Evolutionary conservation across 1,140 invertebrate species (phyloP).

Genomic region (Nasonia longicornis): DNA sequence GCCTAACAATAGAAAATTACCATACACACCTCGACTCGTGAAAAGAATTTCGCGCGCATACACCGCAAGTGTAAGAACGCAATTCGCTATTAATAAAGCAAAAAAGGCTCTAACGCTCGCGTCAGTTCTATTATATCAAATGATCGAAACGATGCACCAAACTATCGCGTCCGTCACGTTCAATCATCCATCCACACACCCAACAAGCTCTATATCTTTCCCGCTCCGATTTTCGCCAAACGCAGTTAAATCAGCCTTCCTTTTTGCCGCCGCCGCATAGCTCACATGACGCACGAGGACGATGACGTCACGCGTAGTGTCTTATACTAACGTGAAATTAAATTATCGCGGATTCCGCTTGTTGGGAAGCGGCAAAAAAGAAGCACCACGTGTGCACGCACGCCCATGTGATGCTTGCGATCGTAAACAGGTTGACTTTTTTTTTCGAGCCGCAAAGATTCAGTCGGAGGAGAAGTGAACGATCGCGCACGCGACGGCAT

Average conservation of each 20-base stretch:
- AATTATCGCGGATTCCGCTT: conserved; percentile 26
- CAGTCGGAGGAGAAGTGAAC: not conserved
- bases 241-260: conserved; percentile 8
- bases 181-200: too few relatives aligned
- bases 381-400: not conserved
- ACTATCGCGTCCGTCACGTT: not conserved
- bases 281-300: not conserved
- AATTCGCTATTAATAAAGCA: too few relatives aligned
- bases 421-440: not conserved
- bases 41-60: too few relatives aligned
- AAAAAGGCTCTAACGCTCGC: too few relatives aligned
- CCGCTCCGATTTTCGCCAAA: conserved; percentile 25
- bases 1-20: too few relatives aligned
- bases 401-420: not conserved
- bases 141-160: too few relatives aligned
- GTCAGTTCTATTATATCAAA: too few relatives aligned
- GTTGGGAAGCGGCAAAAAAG: not conserved
- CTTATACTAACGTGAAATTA: conserved; percentile 18
- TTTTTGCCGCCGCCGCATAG: not conserved
- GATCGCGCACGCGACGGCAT: not conserved
- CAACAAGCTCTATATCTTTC: not conserved
- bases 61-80: too few relatives aligned
- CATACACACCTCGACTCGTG: too few relatives aligned
- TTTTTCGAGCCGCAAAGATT: not conserved
- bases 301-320: conserved; percentile 17